Base-by-base conservation (phyloP, 1,140 invertebrate species). In the Dreissena rostriformis region DNA sequence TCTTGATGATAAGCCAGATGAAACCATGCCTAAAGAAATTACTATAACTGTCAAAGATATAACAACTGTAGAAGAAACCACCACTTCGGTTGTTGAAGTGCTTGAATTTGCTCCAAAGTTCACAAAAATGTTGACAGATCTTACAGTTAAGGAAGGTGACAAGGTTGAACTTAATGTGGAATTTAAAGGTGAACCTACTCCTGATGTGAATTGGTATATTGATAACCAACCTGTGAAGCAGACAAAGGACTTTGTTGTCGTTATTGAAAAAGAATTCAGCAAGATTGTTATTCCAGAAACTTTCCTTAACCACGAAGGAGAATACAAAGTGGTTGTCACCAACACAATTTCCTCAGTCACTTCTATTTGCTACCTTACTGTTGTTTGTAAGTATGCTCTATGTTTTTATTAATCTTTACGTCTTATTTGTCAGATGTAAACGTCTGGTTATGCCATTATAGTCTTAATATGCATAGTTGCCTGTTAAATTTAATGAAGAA, bases 201-300 rank as follows among this genome's bases (percentile, higher is more conserved):
- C 98, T 0, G 96, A 97, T 4, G 94, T 96, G 66, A 95, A 95
- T 91, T 96, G 98, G 98, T 98, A 96, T 94, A 98, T 98, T 93
- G 99, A 99, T 92, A 97, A 97, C 29, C 78, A 90, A 51, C 82
- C 85, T 52, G 74, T 92, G 11, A 80, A 85, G 57, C 72, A 86
- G 28, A 82, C 84, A 28, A 72, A 89, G 61, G 88, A 90, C 24
- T 89, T 88, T 22, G 86, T 87, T 28, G 84, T 91, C 8, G 87
- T 72, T 14, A 83, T 88, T 52, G 89, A 92, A 49, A 84, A 92
- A 24, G 82, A 87, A 12, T 82, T 86, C 28, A 89, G 87, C 81
- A 87, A 78, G 24, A 86, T 93, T 29, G 70, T 91, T 15, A 91
- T 93, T 52, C 76, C 86, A 28, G 91, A 93, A 66, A 89, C 91